Evolutionary conservation across 2,888 invertebrate species (phyloP).

Genomic region (Nebria brevicollis): DNA sequence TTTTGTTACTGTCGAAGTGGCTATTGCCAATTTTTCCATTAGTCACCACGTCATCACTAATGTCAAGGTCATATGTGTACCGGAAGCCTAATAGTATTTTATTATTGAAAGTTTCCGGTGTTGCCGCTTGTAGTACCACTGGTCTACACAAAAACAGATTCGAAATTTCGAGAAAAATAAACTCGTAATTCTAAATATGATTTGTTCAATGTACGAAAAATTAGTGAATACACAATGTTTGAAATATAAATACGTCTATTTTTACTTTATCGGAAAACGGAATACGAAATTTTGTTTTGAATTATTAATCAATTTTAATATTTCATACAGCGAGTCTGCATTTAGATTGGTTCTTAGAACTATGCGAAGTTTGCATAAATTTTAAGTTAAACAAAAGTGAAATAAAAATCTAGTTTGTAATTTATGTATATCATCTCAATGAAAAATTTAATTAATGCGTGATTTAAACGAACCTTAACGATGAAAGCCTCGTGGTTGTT

Average conservation of each 20-base stretch:
- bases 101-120: neutral
- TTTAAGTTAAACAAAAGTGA: too few species aligned
- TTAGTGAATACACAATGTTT: too few species aligned
- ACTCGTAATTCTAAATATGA: too few species aligned
- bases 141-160: neutral
- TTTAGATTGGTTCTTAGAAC: constrained; percentile 37
- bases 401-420: too few species aligned
- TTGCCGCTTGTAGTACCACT: neutral
- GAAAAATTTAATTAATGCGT: too few species aligned
- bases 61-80: neutral
- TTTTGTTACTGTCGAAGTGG: neutral
- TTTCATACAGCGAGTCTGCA: neutral
- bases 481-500: constrained; percentile 53
- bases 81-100: neutral
- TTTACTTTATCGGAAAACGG: neutral
- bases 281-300: neutral
- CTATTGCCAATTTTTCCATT: neutral
- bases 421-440: too few species aligned
- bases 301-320: neutral
- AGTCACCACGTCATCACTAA: neutral
- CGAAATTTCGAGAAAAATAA: too few species aligned
- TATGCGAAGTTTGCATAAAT: too few species aligned
- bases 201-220: too few species aligned
- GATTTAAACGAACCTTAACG: constrained; percentile 52
- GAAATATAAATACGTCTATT: neutral